Evolutionary conservation across 1,140 invertebrate species (phyloP).

Genomic region (Tetraneura akinire): DNA sequence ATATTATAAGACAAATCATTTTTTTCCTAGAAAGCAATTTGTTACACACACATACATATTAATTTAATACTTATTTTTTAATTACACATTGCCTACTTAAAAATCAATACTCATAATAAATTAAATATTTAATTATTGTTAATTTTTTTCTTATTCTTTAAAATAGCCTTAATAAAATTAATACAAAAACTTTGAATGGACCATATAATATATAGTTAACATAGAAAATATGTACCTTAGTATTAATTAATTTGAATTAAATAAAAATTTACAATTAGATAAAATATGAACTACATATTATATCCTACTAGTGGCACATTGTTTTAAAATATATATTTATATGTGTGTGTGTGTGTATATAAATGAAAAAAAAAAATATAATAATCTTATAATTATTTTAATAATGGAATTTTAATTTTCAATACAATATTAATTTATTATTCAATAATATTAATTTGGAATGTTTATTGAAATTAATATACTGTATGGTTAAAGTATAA

Average conservation of each 20-base stretch:
- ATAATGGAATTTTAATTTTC: not conserved
- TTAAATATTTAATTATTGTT: not conserved
- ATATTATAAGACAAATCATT: not conserved
- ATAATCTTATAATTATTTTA: too few species aligned
- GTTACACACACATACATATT: not conserved
- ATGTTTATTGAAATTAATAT: too few species aligned
- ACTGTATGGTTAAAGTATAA: too few species aligned
- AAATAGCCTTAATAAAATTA: too few species aligned
- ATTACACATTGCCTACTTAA: not conserved
- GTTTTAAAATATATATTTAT: not conserved
- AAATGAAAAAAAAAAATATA: too few species aligned
- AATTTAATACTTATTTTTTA: conserved; percentile 16
- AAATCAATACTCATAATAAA: conserved; percentile 7
- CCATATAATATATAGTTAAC: too few species aligned
- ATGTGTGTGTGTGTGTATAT: too few species aligned
- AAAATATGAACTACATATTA: not conserved
- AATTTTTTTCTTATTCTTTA: too few species aligned
- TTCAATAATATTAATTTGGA: too few species aligned
- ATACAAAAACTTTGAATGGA: too few species aligned
- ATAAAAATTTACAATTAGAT: not conserved
- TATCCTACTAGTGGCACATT: not conserved
- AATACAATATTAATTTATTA: not conserved
- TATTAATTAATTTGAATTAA: too few species aligned
- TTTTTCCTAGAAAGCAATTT: not conserved
- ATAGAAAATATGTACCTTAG: too few species aligned